Percentiles rank a stretch among this genome's conserved stretches.
Conservation (phyloP, 2,888 invertebrate genomes). For the Julus scanicus region DNA sequence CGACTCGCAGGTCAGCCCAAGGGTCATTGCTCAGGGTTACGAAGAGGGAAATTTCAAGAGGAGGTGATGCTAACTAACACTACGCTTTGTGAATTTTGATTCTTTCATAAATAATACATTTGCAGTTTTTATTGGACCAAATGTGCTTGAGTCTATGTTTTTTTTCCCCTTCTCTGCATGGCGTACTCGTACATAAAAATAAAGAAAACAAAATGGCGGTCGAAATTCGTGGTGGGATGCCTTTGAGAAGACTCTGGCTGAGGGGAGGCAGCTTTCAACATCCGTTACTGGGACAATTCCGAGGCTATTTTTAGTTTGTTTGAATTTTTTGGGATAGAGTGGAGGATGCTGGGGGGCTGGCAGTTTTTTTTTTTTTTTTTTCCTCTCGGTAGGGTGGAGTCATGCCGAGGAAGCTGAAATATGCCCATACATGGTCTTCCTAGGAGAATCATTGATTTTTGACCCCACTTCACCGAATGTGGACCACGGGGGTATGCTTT, state of each 20-base stretch:
- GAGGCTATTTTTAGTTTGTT: background rate
- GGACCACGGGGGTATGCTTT: background rate
- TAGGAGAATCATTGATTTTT: background rate
- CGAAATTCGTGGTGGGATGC: background rate
- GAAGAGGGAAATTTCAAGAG: background rate
- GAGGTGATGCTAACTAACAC: background rate
- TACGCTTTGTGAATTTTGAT: background rate
- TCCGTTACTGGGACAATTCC: background rate
- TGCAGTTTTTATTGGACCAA: background rate
- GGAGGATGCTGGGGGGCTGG: background rate
- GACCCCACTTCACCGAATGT: background rate
- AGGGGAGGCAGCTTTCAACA: background rate
- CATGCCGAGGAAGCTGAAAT: background rate
- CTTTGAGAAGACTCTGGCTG: background rate
- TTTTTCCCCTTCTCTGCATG: background rate
- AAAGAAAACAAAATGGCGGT: background rate
- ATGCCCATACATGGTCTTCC: background rate
- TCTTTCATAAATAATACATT: background rate
- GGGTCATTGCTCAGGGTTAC: background rate
- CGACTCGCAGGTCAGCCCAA: background rate
- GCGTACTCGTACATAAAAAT: background rate
- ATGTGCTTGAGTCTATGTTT: background rate
- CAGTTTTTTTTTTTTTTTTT: background rate
- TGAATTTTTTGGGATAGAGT: background rate
- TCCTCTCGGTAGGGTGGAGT: background rate